These are phyloP conservation scores for Leptogaster cylindrica DNA, from an alignment of 2,888 invertebrate genomes.

Conservation along the genomic window DNA sequence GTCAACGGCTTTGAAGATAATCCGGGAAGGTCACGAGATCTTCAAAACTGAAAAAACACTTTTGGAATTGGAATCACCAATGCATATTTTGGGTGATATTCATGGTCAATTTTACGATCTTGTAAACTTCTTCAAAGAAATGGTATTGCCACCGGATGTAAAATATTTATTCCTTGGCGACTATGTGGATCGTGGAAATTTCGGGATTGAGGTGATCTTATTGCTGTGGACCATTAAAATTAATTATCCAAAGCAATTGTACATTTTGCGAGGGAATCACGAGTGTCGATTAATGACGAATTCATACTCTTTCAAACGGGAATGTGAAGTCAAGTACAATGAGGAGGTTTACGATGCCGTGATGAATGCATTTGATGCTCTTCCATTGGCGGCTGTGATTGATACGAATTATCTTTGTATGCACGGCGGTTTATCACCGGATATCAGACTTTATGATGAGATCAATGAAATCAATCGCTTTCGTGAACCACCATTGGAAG, in stretches of 20 bases:
- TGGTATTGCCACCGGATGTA: constrained; percentile 92
- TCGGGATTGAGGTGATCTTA: constrained; percentile 77
- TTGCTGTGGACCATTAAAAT: constrained; percentile 98
- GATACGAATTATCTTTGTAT: constrained; percentile 99
- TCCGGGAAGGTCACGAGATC: constrained; percentile 90
- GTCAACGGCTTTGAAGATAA: constrained; percentile 91
- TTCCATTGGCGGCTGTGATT: constrained; percentile 96
- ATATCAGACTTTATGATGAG: constrained; percentile 96
- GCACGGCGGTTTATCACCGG: constrained; percentile 95
- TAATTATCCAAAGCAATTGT: constrained; percentile 93
- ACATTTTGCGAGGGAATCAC: constrained; percentile 96
- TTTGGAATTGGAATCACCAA: constrained; percentile 94
- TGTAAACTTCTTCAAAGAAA: constrained; percentile 98
- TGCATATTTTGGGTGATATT: constrained; percentile 98
- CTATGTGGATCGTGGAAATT: constrained; percentile 98
- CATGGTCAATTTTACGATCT: constrained; percentile 99
- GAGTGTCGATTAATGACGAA: constrained; percentile 99
- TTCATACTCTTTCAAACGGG: constrained; percentile 99
- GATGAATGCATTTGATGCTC: constrained; percentile 98
- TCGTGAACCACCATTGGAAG: constrained; percentile 96
- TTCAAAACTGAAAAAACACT: constrained; percentile 89
- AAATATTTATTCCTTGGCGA: constrained; percentile 99
- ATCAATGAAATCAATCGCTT: constrained; percentile 94
- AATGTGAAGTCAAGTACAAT: constrained; percentile 99
- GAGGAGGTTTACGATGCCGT: constrained; percentile 97